Percentiles rank a stretch among this genome's conserved stretches.
These are phyloP conservation scores for Monoplex corrugatus DNA, from an alignment of 2,888 invertebrate genomes.

Conservation along the genomic window DNA sequence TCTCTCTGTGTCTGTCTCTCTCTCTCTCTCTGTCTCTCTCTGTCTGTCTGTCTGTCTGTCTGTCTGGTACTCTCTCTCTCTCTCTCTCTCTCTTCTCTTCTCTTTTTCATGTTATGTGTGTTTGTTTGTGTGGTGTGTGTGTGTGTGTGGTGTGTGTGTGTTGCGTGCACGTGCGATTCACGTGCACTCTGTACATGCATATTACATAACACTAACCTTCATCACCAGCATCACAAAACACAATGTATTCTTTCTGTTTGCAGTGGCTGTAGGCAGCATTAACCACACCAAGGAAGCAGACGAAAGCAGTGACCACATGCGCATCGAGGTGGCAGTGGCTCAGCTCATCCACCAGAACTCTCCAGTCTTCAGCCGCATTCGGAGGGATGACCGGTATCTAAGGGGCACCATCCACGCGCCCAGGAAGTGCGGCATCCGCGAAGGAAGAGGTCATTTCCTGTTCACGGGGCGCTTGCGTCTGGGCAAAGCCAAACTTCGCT, in stretches of 20 bases:
- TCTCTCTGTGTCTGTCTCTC: not conserved
- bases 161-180: not conserved
- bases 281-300: conserved; percentile 48
- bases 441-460: conserved; percentile 67
- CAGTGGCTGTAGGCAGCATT: conserved; percentile 72
- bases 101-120: not conserved
- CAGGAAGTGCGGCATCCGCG: conserved; percentile 64
- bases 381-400: conserved; percentile 56
- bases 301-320: conserved; percentile 58
- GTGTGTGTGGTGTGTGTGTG: not conserved
- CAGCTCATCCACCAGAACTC: conserved; percentile 68
- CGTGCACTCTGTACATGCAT: not conserved
- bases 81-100: not conserved
- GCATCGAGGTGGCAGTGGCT: conserved; percentile 65
- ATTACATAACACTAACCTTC: too few relatives aligned
- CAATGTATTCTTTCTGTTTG: not conserved
- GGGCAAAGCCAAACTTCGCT: conserved; percentile 66
- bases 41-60: conserved; percentile 14
- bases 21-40: conserved; percentile 14
- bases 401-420: conserved; percentile 68
- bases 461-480: conserved; percentile 72
- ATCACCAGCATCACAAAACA: too few relatives aligned
- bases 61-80: not conserved
- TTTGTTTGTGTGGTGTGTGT: not conserved
- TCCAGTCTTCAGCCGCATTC: conserved; percentile 50